These are phyloP conservation scores for Cassiopea andromeda DNA, from an alignment of 30 jellyfish, hydroid and myxozoan genomes.

Conservation along the genomic window DNA sequence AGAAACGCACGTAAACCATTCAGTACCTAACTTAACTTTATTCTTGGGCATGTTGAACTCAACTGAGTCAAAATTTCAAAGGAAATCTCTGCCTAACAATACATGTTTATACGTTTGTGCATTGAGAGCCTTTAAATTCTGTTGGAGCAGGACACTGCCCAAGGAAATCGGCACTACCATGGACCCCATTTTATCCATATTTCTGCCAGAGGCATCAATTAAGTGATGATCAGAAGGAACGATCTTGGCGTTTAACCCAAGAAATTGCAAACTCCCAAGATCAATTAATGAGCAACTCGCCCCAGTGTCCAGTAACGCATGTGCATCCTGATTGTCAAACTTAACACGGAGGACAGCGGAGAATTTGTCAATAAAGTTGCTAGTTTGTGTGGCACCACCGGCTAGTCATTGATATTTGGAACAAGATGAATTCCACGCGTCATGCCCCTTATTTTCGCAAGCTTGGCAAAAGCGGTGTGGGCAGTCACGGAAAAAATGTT, in stretches of 20 bases:
- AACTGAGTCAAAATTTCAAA: constrained; percentile 6
- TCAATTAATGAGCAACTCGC: constrained; percentile 60
- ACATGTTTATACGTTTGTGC: constrained; percentile 38
- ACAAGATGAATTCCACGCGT: constrained; percentile 44
- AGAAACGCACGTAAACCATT: constrained; percentile 47
- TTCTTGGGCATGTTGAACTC: constrained; percentile 26
- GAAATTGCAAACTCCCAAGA: constrained; percentile 23
- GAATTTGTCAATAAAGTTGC: not conserved
- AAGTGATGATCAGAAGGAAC: not conserved
- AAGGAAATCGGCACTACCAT: not conserved
- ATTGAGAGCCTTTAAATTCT: constrained; percentile 23
- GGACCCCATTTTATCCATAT: constrained; percentile 23
- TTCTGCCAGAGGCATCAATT: constrained; percentile 44
- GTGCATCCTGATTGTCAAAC: not conserved
- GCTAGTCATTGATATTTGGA: constrained; percentile 57
- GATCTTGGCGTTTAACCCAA: not conserved
- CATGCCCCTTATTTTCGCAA: constrained; percentile 54
- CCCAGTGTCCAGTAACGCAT: constrained; percentile 57
- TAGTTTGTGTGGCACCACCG: not conserved
- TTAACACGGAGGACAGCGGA: constrained; percentile 28
- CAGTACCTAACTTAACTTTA: constrained; percentile 17
- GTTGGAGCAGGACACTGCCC: not conserved
- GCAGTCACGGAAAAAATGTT: constrained; percentile 60
- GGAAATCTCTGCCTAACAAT: constrained; percentile 49
- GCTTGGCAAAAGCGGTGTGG: constrained; percentile 51